Conservation (phyloP, 2,888 invertebrate species). For the Erynnis tages region DNA sequence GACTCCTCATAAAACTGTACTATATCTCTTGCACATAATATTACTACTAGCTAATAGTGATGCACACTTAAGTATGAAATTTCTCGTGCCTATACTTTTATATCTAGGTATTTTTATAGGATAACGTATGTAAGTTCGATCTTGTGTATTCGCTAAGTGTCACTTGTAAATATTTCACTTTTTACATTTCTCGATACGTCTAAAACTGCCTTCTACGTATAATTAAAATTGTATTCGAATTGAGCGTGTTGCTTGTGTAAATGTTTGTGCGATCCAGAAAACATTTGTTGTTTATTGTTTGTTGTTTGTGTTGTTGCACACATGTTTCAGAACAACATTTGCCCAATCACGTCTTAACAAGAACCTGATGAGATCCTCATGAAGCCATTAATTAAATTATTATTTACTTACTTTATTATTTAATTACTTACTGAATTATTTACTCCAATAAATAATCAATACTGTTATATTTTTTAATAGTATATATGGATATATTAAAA, state of each 20-base stretch:
- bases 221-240: slow-evolving; percentile 4
- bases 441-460: too few species aligned
- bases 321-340: too few species aligned
- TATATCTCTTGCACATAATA: slow-evolving; percentile 27
- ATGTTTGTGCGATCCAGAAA: slow-evolving; percentile 23
- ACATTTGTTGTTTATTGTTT: too few species aligned
- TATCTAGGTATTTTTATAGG: slow-evolving; percentile 65
- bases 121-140: slow-evolving; percentile 45
- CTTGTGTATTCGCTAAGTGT: slow-evolving; percentile 39
- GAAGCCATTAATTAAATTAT: too few species aligned
- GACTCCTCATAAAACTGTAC: slow-evolving; percentile 9
- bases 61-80: slow-evolving; percentile 70
- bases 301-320: too few species aligned
- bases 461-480: too few species aligned
- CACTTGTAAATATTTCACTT: slow-evolving; percentile 50
- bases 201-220: slow-evolving; percentile 25
- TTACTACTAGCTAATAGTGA: slow-evolving; percentile 46
- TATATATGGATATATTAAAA: too few species aligned
- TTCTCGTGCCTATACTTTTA: slow-evolving; percentile 78
- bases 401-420: too few species aligned
- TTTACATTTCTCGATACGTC: slow-evolving; percentile 34
- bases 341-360: too few species aligned
- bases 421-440: too few species aligned
- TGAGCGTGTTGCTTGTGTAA: slow-evolving; percentile 19
- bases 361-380: too few species aligned